Base-by-base conservation (phyloP, 1,140 invertebrate genomes). In the Panulirus ornatus region DNA sequence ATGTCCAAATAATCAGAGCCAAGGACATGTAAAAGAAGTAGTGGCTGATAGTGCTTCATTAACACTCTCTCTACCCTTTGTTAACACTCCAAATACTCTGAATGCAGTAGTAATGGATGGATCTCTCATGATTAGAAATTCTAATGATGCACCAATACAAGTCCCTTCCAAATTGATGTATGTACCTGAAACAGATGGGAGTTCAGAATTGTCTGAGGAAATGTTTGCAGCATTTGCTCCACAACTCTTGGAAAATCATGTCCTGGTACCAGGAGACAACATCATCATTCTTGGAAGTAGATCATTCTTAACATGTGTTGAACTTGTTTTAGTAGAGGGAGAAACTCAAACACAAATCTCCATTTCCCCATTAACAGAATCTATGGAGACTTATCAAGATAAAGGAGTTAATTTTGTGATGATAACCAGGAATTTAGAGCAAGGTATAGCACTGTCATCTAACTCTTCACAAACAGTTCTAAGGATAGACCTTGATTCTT, bases 301-400 rank as follows among this genome's bases (percentile, higher is more conserved):
- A 34, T 71, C 70, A 19, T 75, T 54, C 27, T 44, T 89, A 34
- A 89, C 81, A 27, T 36, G 27, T 54, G 88, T 89, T 76, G 81
- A 89, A n/a, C 16, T 75, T n/a, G 40, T 88, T 42, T 27, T 71
- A 27, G 47, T 75, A 47, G 88, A 83, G 19, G 88, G 79, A 44
- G 88, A 89, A 34, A 73, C 63, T 16, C 88, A 83, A 9, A 89
- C 88, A 71, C 78, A 89, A 44, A 89, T 89, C 14, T 83, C 88
- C 14, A 89, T 89, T 6, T 82, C 76, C 30, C 81, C 81, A n/a
- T n/a, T 81, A 2, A 40, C 47, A 27, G 88, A 89, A 73, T 34
- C 88, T 5, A 14, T 89, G 79, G 66, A 84, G 27, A 34, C 63
- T n/a, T 89, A 89, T 47, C 88, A 89, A 3, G 44, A 73, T 3